Evolutionary conservation across 2,113 vertebrate genomes (phyloP).

Genomic region (Pelodiscus sinensis): DNA sequence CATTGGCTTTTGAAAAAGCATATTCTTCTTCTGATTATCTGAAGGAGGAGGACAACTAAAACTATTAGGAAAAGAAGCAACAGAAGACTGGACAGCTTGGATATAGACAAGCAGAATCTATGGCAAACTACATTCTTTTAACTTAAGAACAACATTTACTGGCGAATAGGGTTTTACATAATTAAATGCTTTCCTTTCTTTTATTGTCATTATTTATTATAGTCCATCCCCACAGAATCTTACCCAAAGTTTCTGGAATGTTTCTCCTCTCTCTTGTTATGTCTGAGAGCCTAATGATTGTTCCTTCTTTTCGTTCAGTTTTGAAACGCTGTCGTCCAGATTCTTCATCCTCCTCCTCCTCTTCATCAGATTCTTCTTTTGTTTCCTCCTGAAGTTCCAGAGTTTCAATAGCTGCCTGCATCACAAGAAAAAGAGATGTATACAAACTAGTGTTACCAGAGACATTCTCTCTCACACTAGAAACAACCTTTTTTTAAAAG

Average conservation of each 20-base stretch:
- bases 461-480: not conserved
- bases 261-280: conserved; percentile 89
- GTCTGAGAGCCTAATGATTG: conserved; percentile 91
- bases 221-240: conserved; percentile 13
- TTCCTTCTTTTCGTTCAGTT: conserved; percentile 94
- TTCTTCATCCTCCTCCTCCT: conserved; percentile 93
- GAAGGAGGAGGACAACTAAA: not conserved
- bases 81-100: not conserved
- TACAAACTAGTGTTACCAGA: not conserved
- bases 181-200: not conserved
- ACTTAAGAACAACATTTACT: not conserved
- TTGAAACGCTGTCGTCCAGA: conserved; percentile 94
- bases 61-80: not conserved
- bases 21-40: not conserved
- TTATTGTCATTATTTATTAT: not conserved
- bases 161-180: not conserved
- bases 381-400: conserved; percentile 80
- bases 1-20: not conserved
- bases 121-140: not conserved
- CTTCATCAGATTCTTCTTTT: conserved; percentile 90
- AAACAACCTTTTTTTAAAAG: not conserved
- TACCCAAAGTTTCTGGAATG: conserved; percentile 98
- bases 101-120: not conserved
- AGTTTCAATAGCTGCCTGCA: conserved; percentile 83
- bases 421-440: not conserved